A percentile compares a stretch with the other conserved stretches of the same genome.
Conservation (phyloP, 2,888 invertebrate genomes). For the Polylopha cassiicola region DNA sequence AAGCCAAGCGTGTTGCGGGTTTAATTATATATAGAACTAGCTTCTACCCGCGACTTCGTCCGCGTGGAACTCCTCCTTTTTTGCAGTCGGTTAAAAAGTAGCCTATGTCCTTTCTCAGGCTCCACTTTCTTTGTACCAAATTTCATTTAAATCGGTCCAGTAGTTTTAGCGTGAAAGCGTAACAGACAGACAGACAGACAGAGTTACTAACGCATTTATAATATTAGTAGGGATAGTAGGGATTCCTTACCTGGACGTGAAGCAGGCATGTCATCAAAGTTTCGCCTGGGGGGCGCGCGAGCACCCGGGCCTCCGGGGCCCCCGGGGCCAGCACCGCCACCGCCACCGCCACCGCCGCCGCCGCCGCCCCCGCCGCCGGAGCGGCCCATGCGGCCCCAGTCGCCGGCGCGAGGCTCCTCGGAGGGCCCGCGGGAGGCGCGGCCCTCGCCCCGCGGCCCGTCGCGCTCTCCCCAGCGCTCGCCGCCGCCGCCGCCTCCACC, state of each 20-base stretch:
- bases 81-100: too few species aligned
- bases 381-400: constrained; percentile 42
- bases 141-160: too few species aligned
- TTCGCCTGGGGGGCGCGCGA: constrained; percentile 34
- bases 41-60: too few species aligned
- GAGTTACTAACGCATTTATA: too few species aligned
- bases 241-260: constrained; percentile 56
- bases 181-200: too few species aligned
- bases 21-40: not conserved
- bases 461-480: constrained; percentile 59
- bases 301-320: constrained; percentile 27
- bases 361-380: constrained; percentile 43
- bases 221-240: too few species aligned
- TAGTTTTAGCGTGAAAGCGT: too few species aligned
- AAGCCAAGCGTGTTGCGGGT: too few species aligned
- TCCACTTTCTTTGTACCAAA: too few species aligned
- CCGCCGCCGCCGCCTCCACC: constrained; percentile 57
- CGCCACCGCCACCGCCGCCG: constrained; percentile 39
- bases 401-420: constrained; percentile 52
- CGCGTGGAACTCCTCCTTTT: too few species aligned
- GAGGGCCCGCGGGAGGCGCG: constrained; percentile 60
- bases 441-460: constrained; percentile 36
- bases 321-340: constrained; percentile 43
- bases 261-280: constrained; percentile 66
- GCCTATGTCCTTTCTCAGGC: too few species aligned